These are phyloP conservation scores for Pempheris klunzingeri DNA, from an alignment of 2,797 vertebrate genomes.

Conservation along the genomic window DNA sequence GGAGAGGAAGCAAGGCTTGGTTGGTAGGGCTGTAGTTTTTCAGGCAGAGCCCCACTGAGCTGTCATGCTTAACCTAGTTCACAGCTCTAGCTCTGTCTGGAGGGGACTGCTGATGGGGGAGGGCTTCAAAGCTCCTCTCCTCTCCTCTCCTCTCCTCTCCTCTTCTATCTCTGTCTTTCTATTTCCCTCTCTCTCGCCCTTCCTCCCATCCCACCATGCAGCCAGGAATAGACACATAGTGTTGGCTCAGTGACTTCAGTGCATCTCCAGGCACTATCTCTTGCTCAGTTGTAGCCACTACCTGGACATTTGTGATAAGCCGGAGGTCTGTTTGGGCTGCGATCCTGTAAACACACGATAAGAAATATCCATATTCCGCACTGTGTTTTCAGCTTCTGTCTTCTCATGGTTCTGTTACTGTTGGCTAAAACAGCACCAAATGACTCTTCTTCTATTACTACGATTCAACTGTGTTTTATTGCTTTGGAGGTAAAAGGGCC, in stretches of 20 bases:
- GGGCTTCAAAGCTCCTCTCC: slow-evolving; percentile 53
- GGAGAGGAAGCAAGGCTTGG: slow-evolving; percentile 46
- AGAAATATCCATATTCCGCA: slow-evolving; percentile 67
- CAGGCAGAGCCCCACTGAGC: slow-evolving; percentile 68
- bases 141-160: slow-evolving; percentile 24
- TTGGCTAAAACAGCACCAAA: slow-evolving; percentile 20
- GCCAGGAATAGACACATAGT: slow-evolving; percentile 65
- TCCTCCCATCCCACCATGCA: slow-evolving; percentile 17
- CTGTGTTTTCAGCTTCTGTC: slow-evolving; percentile 27
- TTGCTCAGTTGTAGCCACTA: slow-evolving; percentile 60
- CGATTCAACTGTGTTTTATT: slow-evolving; percentile 30
- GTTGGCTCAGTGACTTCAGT: slow-evolving; percentile 68
- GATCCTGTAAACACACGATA: slow-evolving; percentile 70
- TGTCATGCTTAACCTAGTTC: slow-evolving; percentile 80
- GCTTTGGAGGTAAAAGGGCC: slow-evolving; percentile 14
- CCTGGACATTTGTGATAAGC: slow-evolving; percentile 77
- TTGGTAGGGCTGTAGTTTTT: slow-evolving; percentile 51
- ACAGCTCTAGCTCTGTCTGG: slow-evolving; percentile 72
- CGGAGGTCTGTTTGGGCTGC: slow-evolving; percentile 62
- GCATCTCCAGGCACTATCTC: slow-evolving; percentile 69
- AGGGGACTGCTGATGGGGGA: slow-evolving; percentile 72
- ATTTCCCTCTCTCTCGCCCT: neutral
- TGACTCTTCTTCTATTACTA: slow-evolving; percentile 20
- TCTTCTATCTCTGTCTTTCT: neutral
- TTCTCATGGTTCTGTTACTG: slow-evolving; percentile 36